Conservation (phyloP, 2,888 invertebrate species). For the Aromia moschata region DNA sequence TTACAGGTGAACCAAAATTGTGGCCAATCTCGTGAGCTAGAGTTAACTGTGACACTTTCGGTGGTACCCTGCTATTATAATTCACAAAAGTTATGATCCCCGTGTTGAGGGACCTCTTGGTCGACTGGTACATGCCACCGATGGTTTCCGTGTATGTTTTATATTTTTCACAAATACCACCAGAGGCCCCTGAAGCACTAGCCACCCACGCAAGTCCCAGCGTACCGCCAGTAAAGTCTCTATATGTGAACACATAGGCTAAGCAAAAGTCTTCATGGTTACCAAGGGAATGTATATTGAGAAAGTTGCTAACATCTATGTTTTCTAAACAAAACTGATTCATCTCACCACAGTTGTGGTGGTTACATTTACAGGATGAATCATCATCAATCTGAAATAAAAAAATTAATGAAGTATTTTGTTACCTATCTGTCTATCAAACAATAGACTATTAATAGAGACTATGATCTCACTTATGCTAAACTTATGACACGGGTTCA, state of each 20-base stretch:
- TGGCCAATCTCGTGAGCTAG: constrained; percentile 99
- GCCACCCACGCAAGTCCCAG: constrained; percentile 99
- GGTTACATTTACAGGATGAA: constrained; percentile 73
- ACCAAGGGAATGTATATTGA: constrained; percentile 95
- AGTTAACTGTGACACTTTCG: constrained; percentile 96
- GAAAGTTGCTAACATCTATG: constrained; percentile 98
- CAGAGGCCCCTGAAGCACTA: constrained; percentile 95
- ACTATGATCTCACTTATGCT: too few species aligned
- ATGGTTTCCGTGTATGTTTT: constrained; percentile 97
- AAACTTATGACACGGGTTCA: too few species aligned
- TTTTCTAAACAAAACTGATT: constrained; percentile 95
- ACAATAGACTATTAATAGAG: too few species aligned
- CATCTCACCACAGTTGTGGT: constrained; percentile 71
- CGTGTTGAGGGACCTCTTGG: constrained; percentile 94
- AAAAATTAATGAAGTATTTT: background rate
- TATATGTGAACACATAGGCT: constrained; percentile 98
- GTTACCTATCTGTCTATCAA: too few species aligned
- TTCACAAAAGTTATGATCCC: constrained; percentile 99
- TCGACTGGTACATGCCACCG: constrained; percentile 92
- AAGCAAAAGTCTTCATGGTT: constrained; percentile 99
- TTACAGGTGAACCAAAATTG: constrained; percentile 97
- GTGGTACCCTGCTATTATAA: constrained; percentile 96
- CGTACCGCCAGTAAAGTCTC: constrained; percentile 98
- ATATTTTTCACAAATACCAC: constrained; percentile 98
- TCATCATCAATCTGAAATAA: constrained; percentile 86